phyloP scores from a whole-genome alignment of 1,140 invertebrate genomes.

The Anastrepha ludens region DNA sequence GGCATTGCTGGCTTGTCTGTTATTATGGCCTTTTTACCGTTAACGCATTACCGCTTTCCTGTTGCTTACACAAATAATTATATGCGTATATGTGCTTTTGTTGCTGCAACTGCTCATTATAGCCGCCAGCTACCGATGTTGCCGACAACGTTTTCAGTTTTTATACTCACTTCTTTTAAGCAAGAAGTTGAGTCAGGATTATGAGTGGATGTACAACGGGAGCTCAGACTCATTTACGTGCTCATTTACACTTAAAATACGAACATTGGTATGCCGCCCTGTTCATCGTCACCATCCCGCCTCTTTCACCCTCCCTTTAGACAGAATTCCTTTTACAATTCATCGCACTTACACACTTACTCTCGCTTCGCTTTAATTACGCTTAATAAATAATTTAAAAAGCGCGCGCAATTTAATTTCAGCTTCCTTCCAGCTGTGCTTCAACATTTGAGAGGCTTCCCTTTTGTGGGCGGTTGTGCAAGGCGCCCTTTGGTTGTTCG shows the following conservation, averaged over 20 bases:
- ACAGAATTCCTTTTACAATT: background rate
- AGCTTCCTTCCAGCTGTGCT: constrained; percentile 25
- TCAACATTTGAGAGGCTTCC: too few species aligned
- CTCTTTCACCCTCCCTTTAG: background rate
- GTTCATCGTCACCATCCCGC: background rate
- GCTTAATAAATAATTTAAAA: constrained; percentile 53
- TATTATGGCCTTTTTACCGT: constrained; percentile 39
- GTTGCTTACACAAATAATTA: constrained; percentile 12
- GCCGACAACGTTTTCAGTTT: background rate
- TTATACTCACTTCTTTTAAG: background rate
- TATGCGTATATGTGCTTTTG: background rate
- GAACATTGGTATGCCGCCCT: constrained; percentile 18
- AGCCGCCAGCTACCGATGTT: background rate
- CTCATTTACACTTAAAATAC: constrained; percentile 37
- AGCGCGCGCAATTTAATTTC: constrained; percentile 52
- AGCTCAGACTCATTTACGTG: constrained; percentile 24
- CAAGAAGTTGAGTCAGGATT: background rate
- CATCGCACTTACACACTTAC: constrained; percentile 11
- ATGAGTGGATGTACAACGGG: background rate
- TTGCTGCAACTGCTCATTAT: background rate
- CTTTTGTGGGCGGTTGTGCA: too few species aligned
- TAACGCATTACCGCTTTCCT: constrained; percentile 32
- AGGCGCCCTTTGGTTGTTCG: background rate
- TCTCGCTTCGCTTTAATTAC: constrained; percentile 37
- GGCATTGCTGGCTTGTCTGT: constrained; percentile 17